Percentiles rank a stretch among this genome's conserved stretches.
Conservation (phyloP, 2,888 invertebrate genomes). For the Campoplex capitator region DNA sequence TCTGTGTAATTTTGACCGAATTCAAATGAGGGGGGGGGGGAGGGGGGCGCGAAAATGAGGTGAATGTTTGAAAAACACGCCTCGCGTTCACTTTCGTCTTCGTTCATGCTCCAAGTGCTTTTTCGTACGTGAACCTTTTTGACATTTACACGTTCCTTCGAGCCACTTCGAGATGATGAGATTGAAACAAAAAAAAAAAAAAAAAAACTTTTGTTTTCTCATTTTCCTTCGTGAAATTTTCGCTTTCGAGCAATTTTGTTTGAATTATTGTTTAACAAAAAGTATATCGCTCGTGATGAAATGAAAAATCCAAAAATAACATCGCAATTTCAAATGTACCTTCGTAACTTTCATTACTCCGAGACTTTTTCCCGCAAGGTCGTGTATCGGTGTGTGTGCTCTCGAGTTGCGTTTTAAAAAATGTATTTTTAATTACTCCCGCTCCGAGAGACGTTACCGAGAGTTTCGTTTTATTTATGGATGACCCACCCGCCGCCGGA, state of each 20-base stretch:
- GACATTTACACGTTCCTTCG: background rate
- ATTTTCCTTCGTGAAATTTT: background rate
- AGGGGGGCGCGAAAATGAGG: background rate
- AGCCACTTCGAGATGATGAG: background rate
- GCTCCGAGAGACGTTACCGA: constrained; percentile 1
- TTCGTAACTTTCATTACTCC: background rate
- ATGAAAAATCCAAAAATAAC: background rate
- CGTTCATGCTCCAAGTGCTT: background rate
- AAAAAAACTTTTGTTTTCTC: background rate
- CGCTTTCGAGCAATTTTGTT: background rate
- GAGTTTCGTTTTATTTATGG: constrained; percentile 24
- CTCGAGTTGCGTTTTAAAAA: background rate
- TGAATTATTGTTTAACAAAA: background rate
- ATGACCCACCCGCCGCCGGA: background rate
- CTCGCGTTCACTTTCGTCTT: background rate
- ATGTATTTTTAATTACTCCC: constrained; percentile 28
- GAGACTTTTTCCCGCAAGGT: background rate
- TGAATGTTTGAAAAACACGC: background rate
- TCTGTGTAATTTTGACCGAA: constrained; percentile 3
- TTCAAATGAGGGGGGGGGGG: background rate
- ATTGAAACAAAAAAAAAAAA: background rate
- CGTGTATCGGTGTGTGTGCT: background rate
- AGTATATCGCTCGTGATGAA: background rate
- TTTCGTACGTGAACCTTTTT: background rate
- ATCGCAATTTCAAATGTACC: background rate